phyloP scores from a whole-genome alignment of 2,113 vertebrate species.

The Nanorana parkeri region DNA sequence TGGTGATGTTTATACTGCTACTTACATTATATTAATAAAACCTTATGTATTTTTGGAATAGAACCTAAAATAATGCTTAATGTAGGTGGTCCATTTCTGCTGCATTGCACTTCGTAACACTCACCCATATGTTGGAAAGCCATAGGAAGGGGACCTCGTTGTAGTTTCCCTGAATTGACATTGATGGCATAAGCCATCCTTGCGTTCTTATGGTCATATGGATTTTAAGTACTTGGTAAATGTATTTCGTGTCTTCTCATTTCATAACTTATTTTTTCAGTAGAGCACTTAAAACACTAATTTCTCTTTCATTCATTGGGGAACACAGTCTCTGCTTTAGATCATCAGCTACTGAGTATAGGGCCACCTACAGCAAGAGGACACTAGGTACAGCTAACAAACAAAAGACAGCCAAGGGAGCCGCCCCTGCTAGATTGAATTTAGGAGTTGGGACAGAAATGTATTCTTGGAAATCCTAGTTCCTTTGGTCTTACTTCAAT shows the following conservation, averaged over 20 bases:
- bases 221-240: not conserved
- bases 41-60: constrained; percentile 32
- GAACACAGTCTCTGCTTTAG: too few relatives aligned
- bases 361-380: too few relatives aligned
- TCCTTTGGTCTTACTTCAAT: too few relatives aligned
- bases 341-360: too few relatives aligned
- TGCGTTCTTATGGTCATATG: not conserved
- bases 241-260: not conserved
- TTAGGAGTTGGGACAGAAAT: too few relatives aligned
- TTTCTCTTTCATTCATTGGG: too few relatives aligned
- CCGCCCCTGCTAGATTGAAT: too few relatives aligned
- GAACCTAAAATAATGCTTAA: constrained; percentile 31
- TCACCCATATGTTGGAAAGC: not conserved
- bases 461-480: too few relatives aligned
- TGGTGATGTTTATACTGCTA: constrained; percentile 31
- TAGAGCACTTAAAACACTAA: too few relatives aligned
- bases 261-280: too few relatives aligned
- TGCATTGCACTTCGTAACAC: not conserved
- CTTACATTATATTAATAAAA: constrained; percentile 29
- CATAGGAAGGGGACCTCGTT: not conserved
- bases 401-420: too few relatives aligned
- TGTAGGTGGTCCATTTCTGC: constrained; percentile 12
- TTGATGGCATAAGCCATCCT: not conserved
- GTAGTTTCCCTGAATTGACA: not conserved
- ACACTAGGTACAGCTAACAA: too few relatives aligned